A percentile compares a stretch with the other conserved stretches of the same genome.
Evolutionary conservation across 2,797 vertebrate species (phyloP).

Genomic region (Okamejei kenojei): DNA sequence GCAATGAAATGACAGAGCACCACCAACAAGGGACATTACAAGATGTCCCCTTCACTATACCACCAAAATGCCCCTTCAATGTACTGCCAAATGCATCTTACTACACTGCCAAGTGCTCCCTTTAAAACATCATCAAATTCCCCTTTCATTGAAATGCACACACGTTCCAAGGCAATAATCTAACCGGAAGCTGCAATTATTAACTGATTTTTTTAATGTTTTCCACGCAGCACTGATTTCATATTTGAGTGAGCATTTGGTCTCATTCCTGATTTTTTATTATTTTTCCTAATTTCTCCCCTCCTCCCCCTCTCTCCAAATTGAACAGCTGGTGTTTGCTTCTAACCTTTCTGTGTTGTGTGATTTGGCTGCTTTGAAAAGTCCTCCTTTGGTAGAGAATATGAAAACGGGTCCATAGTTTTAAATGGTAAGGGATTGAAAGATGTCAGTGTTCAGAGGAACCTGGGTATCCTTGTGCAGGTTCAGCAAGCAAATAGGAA

Average conservation of each 20-base stretch:
- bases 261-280: neutral
- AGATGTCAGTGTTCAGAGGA: too few species aligned
- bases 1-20: neutral
- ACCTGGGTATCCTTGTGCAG: too few species aligned
- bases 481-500: too few species aligned
- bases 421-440: too few species aligned
- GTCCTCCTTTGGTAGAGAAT: too few species aligned
- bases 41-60: neutral
- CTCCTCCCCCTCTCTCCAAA: neutral
- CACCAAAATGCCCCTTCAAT: neutral
- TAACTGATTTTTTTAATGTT: constrained; percentile 2
- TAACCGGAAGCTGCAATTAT: constrained; percentile 10
- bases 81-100: neutral
- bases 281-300: neutral
- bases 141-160: neutral
- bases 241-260: neutral
- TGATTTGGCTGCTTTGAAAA: constrained; percentile 14
- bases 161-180: constrained; percentile 37
- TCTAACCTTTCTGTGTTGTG: neutral
- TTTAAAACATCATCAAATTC: neutral
- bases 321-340: neutral
- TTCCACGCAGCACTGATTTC: neutral
- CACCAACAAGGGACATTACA: neutral
- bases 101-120: neutral
- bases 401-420: too few species aligned